A percentile compares a stretch with the other conserved stretches of the same genome.
Evolutionary conservation across 2,888 invertebrate genomes (phyloP).

Genomic region (Lasioglossum pauxillum): DNA sequence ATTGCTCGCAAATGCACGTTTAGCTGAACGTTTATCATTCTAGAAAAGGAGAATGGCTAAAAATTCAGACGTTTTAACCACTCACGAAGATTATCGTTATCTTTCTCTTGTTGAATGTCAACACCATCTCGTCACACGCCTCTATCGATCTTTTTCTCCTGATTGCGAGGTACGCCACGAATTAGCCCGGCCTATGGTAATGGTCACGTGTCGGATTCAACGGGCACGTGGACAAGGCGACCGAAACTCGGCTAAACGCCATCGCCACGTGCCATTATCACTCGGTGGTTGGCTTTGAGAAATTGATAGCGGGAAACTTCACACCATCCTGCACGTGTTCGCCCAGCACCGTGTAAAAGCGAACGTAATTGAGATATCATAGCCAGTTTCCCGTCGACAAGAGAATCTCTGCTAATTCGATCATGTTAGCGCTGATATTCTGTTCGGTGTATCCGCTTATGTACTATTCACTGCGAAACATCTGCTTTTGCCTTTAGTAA

Average conservation of each 20-base stretch:
- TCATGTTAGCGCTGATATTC: constrained; percentile 30
- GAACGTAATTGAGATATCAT: constrained; percentile 82
- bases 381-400: constrained; percentile 65
- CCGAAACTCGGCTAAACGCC: constrained; percentile 57
- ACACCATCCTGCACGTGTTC: constrained; percentile 66
- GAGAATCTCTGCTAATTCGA: constrained; percentile 55
- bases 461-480: not conserved
- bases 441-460: not conserved
- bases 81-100: constrained; percentile 5
- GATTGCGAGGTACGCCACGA: constrained; percentile 55
- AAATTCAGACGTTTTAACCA: not conserved
- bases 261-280: constrained; percentile 73
- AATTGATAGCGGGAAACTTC: constrained; percentile 71
- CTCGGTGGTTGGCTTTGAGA: constrained; percentile 59
- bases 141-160: constrained; percentile 61
- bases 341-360: constrained; percentile 51
- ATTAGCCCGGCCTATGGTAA: constrained; percentile 56
- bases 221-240: constrained; percentile 56
- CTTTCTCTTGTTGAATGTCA: not conserved
- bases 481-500: not conserved
- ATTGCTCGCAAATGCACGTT: not conserved
- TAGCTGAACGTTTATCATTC: not conserved
- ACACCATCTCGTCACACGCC: constrained; percentile 36
- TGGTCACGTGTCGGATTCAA: constrained; percentile 69
- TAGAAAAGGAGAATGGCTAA: not conserved